A percentile compares a stretch with the other conserved stretches of the same genome.
Conservation (phyloP, 2,888 invertebrate genomes). For the Scaptomyza reducta region DNA sequence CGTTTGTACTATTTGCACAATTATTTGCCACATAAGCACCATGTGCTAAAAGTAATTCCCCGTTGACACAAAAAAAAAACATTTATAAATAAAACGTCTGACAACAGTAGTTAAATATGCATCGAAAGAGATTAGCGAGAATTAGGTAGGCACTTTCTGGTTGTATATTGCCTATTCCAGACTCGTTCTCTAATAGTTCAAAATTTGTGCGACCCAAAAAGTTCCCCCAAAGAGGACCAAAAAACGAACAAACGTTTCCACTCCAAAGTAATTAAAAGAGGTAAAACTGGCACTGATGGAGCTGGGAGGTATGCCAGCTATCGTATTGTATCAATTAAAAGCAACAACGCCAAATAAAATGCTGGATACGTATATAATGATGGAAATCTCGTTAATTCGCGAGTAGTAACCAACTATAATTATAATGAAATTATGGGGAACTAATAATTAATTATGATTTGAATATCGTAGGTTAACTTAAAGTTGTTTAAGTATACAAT, state of each 20-base stretch:
- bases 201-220: conserved; percentile 20
- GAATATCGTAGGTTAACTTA: neutral
- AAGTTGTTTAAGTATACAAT: neutral
- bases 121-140: neutral
- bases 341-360: conserved; percentile 9
- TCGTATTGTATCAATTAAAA: conserved; percentile 30
- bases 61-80: conserved; percentile 12
- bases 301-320: neutral
- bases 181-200: conserved; percentile 11
- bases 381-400: conserved; percentile 9
- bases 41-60: conserved; percentile 45
- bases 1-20: conserved; percentile 40
- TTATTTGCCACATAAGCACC: conserved; percentile 30
- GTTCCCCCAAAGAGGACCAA: conserved; percentile 25
- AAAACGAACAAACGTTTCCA: conserved; percentile 2
- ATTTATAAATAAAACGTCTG: conserved; percentile 9
- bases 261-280: conserved; percentile 4
- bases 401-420: conserved; percentile 28
- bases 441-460: conserved; percentile 10
- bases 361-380: conserved; percentile 17
- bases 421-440: neutral
- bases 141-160: conserved; percentile 24
- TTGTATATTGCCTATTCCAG: conserved; percentile 10
- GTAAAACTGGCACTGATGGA: conserved; percentile 1
- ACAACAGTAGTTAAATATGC: conserved; percentile 10